Base-by-base conservation (phyloP, 2,797 vertebrate species). In the Sebastiscus albofasciatus region DNA sequence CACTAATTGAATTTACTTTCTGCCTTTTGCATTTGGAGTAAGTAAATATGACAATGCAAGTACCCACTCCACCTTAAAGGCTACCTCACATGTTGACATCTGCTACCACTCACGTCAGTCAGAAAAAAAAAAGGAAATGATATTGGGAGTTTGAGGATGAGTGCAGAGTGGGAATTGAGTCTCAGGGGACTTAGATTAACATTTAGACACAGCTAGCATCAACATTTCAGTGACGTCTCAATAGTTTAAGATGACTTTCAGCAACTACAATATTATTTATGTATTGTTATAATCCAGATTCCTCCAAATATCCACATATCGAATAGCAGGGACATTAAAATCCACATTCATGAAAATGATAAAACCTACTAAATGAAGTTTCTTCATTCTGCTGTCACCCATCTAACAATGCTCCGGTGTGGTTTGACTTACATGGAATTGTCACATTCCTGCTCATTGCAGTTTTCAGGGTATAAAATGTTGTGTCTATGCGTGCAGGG, bases 381-480 rank as follows among this genome's bases (percentile, higher is more conserved):
- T 96, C 93, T 96, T 95, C 92, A 95, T 94, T 94, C 78, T 93
- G 92, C 90, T 66, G 85, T 90, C 91, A 75, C 31, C n/a, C 26
- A 42, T 46, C 16, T 14, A 61, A 34, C 16, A 80, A 26, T 58
- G 52, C 67, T 83, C 59, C 81, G 60, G 24, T 67, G 10, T 65
- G 54, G 22, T 84, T 39, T 75, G 33, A 79, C 42, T 71, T 64
- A 83, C 64, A 67, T 49, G 46, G 42, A 69, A 62, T 66, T 22
- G 67, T 67, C 27, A 61, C 22, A 54, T 67, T 13, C 62, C 59
- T 73, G 61, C 81, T 67, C 12, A 56, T 27, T 81, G 81, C 66
- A 75, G 70, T 73, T 82, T 78, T n/a, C 76, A 67, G 59, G 56
- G 66, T 68, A 36, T 49, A 34, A 59, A 70, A 52, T 29, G 52